Evolutionary conservation across 2,888 invertebrate genomes (phyloP).

Genomic region (Cryptus armator): DNA sequence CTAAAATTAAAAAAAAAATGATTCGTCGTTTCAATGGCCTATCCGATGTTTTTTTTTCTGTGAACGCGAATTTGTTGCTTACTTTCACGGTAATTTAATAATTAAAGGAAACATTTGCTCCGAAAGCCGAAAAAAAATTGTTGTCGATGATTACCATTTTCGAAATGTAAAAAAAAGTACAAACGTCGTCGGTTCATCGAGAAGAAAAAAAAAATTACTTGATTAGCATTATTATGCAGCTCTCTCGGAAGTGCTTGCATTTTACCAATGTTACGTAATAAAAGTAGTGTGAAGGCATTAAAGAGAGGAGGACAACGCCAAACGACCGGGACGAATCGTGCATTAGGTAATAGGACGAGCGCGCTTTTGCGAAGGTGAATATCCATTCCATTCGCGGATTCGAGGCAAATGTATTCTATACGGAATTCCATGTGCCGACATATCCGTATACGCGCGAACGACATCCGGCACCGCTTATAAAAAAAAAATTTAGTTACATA

Average conservation of each 20-base stretch:
- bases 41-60: too few relatives aligned
- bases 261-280: conserved; percentile 56
- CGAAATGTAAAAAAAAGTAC: background rate
- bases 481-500: conserved; percentile 6
- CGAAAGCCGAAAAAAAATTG: too few relatives aligned
- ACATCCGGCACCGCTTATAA: background rate
- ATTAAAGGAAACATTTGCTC: too few relatives aligned
- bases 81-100: too few relatives aligned
- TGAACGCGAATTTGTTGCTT: too few relatives aligned
- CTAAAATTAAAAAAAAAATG: too few relatives aligned
- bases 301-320: conserved; percentile 12
- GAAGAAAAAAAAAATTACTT: background rate
- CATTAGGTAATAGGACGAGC: conserved; percentile 53
- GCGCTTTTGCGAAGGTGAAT: conserved; percentile 28
- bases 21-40: too few relatives aligned
- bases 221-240: background rate
- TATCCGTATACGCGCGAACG: background rate
- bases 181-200: background rate
- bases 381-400: conserved; percentile 32
- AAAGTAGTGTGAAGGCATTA: conserved; percentile 17
- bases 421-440: conserved; percentile 31
- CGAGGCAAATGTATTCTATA: conserved; percentile 43
- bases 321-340: conserved; percentile 8
- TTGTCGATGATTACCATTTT: background rate
- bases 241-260: conserved; percentile 15